Evolutionary conservation across 2,113 vertebrate genomes (phyloP), one percentile per base, ranked within the genome.

Genomic region (Cygnus atratus): DNA sequence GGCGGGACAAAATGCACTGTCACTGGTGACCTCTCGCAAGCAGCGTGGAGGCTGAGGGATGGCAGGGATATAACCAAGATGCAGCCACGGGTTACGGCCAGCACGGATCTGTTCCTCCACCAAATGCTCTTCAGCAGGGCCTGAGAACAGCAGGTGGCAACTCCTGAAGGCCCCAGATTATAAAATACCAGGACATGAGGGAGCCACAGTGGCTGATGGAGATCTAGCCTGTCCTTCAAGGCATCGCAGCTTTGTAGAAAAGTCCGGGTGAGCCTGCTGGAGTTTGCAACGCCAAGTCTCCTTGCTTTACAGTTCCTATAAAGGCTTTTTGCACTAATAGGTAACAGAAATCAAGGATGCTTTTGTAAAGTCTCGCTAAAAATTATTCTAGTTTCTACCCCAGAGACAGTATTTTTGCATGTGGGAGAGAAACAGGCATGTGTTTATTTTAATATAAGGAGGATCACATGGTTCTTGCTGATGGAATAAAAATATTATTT

Each of bases 151-250:
- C 18, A 14, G 15, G 5, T 9, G 21, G 31, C 52, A 63, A 25
- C 24, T 74, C 83, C 59, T 2, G 3, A 22, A 31, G 33, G 44
- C 54, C 13, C 8, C 39, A 28, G 62, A 35, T 44, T 29, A 7
- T 62, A 70, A 46, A 31, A 11, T 21, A 35, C 9, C 10, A 10
- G 16, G 71, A 72, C 58, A 28, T 61, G 66, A 52, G 62, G 31
- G 2, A 7, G 41, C 43, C 0, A 0, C 29, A 20, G 4, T 2
- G 54, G 31, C 66, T 22, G n/a, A 3, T 18, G 62, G 37, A 57
- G 29, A 28, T 33, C 50, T 2, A 2, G 43, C 33, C 48, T 82
- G 22, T 57, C 39, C 44, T 14, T 3, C 10, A 4, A 41, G 35
- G 41, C 11, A 22, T 6, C 0, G 0, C 43, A 52, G 71, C 66